Evolutionary conservation across 2,888 invertebrate species (phyloP), one percentile per base, ranked within the genome.

Genomic region (Eupithecia inturbata): DNA sequence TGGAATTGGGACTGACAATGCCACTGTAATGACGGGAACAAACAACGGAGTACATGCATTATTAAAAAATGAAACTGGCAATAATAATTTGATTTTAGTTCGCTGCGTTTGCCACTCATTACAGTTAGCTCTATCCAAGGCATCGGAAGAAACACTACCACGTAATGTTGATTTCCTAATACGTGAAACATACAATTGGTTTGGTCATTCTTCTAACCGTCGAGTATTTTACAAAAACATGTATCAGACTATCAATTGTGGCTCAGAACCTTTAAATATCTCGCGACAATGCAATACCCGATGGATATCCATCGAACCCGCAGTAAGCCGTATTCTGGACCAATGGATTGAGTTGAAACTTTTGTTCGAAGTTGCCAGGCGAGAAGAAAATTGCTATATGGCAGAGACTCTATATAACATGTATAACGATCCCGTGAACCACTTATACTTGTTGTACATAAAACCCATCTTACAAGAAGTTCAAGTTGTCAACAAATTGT

Each of bases 1-100:
- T 2, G 84, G 81, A 7, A 80, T 85, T 26, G 84, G 84, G 7
- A 82, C 82, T 0, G 85, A 86, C 68, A 87, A 87, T 78, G 86
- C 86, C 7, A 76, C 82, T 19, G 83, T 83, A 1, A 85, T 87
- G 87, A 83, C 82, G 19, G 85, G 84, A 0, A 49, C 73, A 1
- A 80, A 85, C 70, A 83, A 84, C 70, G 79, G 85, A 39, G 84
- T 87, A 80, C 68, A 72, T 28, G 60, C 74, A 80, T 26, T 74
- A 83, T 10, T 80, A 82, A 80, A 79, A 77, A 60, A 36, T 67
- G 67, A 57, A 63, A 63, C 31, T 6, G 64, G 60, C 57, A 57
- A 57, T 57, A 9, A 36, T 7, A 57, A 57, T 41, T 14, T 41
- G 12, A 14, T 41, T 41, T 41, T 41, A n/a, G n/a, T n/a, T n/a